Conservation (phyloP, 2,888 invertebrate species). For the Chydorus sphaericus region DNA sequence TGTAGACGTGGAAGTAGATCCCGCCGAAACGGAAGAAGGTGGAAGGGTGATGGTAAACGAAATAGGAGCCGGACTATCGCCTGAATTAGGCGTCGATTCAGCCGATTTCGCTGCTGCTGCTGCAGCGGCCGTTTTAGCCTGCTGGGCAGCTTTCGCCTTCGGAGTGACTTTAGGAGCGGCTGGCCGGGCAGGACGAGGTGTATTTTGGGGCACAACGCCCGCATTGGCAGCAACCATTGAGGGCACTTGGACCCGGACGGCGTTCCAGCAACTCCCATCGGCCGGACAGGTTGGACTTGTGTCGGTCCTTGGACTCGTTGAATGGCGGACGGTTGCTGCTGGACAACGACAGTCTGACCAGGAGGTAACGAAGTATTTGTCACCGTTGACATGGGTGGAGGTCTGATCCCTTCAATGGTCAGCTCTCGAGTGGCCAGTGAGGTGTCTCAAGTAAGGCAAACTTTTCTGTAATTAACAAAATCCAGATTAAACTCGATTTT, state of each 20-base stretch:
- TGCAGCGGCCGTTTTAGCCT: slow-evolving; percentile 31
- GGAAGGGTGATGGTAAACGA: slow-evolving; percentile 9
- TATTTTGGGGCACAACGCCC: not conserved
- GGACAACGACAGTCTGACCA: not conserved
- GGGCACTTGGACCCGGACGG: not conserved
- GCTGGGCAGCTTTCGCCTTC: slow-evolving; percentile 41
- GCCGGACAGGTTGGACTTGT: not conserved
- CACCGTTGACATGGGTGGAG: slow-evolving; percentile 48
- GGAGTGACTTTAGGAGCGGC: slow-evolving; percentile 32
- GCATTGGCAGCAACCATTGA: not conserved
- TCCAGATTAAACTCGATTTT: not conserved
- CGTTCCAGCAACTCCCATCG: not conserved
- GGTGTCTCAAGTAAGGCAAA: slow-evolving; percentile 76
- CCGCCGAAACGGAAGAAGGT: not conserved
- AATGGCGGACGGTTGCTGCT: not conserved
- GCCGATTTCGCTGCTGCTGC: slow-evolving; percentile 24
- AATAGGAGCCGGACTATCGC: not conserved
- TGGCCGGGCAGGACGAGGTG: slow-evolving; percentile 16
- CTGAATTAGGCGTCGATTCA: slow-evolving; percentile 19
- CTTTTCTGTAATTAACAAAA: slow-evolving; percentile 58
- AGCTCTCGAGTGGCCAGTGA: slow-evolving; percentile 79
- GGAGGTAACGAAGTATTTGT: too few species aligned
- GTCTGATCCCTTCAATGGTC: slow-evolving; percentile 84
- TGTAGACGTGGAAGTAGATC: slow-evolving; percentile 12
- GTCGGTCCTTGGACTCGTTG: not conserved